Evolutionary conservation across 2,888 invertebrate genomes (phyloP).

Genomic region (Lycaena phlaeas): DNA sequence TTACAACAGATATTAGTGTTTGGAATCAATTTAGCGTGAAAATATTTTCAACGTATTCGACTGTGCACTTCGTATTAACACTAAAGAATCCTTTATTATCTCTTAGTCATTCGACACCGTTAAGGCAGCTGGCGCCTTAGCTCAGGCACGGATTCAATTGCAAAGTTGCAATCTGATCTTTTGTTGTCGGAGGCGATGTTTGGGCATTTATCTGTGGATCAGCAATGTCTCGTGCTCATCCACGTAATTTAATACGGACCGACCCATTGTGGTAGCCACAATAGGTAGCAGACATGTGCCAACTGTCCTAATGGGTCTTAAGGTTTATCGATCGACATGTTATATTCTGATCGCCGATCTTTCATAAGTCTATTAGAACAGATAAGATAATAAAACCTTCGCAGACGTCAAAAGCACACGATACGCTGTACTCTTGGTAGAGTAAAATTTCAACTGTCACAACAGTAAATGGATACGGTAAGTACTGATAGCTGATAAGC

Average conservation of each 20-base stretch:
- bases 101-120: conserved; percentile 50
- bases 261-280: conserved; percentile 56
- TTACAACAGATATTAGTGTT: conserved; percentile 57
- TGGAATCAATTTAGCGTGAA: conserved; percentile 61
- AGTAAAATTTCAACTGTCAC: too few species aligned
- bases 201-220: conserved; percentile 49
- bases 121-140: conserved; percentile 63
- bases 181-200: conserved; percentile 63
- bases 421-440: too few species aligned
- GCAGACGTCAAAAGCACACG: too few species aligned
- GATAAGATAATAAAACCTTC: too few species aligned
- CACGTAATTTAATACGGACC: conserved; percentile 25
- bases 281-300: conserved; percentile 39
- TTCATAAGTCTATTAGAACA: background rate
- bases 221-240: conserved; percentile 57
- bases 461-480: too few species aligned
- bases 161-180: conserved; percentile 54
- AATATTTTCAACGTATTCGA: conserved; percentile 48
- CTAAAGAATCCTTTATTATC: conserved; percentile 59
- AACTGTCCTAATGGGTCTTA: conserved; percentile 26
- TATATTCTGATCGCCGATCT: conserved; percentile 11
- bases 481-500: too few species aligned
- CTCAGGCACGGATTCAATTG: conserved; percentile 48
- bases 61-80: conserved; percentile 49
- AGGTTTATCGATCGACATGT: conserved; percentile 8